Percentiles rank a stretch among this genome's conserved stretches.
These are phyloP conservation scores for Drosophila flavopinicola DNA, from an alignment of 2,888 invertebrate genomes.

Conservation along the genomic window DNA sequence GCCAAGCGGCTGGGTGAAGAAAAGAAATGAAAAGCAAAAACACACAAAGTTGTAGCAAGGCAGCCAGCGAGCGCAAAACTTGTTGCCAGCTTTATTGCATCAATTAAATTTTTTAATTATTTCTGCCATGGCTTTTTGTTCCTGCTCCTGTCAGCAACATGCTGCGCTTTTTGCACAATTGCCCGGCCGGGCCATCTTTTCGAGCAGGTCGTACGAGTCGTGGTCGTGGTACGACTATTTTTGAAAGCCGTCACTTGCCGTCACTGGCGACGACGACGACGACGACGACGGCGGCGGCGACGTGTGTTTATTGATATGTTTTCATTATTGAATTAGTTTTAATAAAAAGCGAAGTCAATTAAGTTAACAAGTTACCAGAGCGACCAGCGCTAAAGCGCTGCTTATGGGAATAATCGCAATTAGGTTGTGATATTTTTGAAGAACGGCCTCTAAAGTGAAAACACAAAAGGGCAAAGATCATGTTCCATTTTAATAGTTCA, in stretches of 20 bases:
- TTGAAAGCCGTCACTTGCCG: conserved; percentile 69
- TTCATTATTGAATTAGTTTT: conserved; percentile 79
- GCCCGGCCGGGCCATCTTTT: conserved; percentile 43
- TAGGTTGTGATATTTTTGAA: conserved; percentile 23
- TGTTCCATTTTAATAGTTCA: background rate
- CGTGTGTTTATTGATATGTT: conserved; percentile 78
- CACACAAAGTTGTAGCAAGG: conserved; percentile 29
- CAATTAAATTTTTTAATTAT: conserved; percentile 79
- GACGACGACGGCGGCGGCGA: conserved; percentile 45
- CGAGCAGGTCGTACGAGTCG: conserved; percentile 34
- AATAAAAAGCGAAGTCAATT: conserved; percentile 67
- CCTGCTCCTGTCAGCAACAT: conserved; percentile 66
- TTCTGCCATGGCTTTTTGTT: conserved; percentile 66
- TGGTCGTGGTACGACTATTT: too few relatives aligned
- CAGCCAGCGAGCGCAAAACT: conserved; percentile 51
- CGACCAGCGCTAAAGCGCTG: conserved; percentile 1
- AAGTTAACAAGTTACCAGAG: conserved; percentile 58
- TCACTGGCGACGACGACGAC: conserved; percentile 46
- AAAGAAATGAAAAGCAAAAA: conserved; percentile 32
- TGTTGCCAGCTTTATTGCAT: conserved; percentile 76
- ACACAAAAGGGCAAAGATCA: conserved; percentile 9
- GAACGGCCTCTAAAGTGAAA: conserved; percentile 12
- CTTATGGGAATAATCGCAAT: conserved; percentile 51
- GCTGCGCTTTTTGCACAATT: conserved; percentile 65
- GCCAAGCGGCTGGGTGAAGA: conserved; percentile 34